A percentile compares a stretch with the other conserved stretches of the same genome.
Evolutionary conservation across 92 coral and sea anemone genomes (phyloP).

Genomic region (Epizoanthus stellaris): DNA sequence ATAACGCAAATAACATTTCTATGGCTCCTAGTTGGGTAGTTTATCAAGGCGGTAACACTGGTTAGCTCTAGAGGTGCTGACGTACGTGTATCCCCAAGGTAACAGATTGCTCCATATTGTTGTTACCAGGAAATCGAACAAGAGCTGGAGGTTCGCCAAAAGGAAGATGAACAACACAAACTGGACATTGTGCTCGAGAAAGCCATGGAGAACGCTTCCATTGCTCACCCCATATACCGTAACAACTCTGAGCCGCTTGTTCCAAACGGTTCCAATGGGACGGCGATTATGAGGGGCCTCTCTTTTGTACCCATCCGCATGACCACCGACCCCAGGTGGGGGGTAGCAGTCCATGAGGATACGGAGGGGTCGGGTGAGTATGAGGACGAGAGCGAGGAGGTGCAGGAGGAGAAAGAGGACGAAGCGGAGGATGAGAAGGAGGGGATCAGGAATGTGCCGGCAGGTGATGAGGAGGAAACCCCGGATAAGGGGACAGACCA

Average conservation of each 20-base stretch:
- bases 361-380: constrained; percentile 11
- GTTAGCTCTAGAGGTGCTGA: no score
- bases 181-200: constrained; percentile 3
- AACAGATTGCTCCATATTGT: background rate
- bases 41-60: no score
- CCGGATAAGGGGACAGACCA: background rate
- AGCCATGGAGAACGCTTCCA: constrained; percentile 18
- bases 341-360: background rate
- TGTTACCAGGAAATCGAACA: constrained; percentile 6
- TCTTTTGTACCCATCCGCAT: background rate
- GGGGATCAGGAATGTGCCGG: background rate
- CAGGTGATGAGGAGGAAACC: background rate
- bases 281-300: background rate
- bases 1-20: no score
- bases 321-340: constrained; percentile 8
- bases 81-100: no score
- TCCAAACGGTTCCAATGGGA: background rate
- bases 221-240: constrained; percentile 6
- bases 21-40: no score
- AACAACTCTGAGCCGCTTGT: constrained; percentile 2
- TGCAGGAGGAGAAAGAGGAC: constrained; percentile 4
- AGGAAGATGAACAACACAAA: constrained; percentile 5
- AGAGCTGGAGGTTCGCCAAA: background rate
- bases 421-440: background rate
- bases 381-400: constrained; percentile 9